phyloP scores from a whole-genome alignment of 1,140 invertebrate genomes.

The Bombus confusus region DNA sequence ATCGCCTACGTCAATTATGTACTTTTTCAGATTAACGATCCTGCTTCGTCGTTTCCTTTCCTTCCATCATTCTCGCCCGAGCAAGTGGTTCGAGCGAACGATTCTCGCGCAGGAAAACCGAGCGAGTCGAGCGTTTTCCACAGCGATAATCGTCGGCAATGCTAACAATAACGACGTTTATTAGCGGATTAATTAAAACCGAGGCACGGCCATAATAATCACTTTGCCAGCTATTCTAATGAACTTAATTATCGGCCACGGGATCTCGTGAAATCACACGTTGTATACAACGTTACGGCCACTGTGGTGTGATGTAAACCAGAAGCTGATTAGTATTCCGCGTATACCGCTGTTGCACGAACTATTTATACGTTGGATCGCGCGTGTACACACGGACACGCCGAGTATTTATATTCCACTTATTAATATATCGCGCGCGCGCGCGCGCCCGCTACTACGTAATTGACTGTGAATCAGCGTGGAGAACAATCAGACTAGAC shows the following conservation, averaged over 20 bases:
- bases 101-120: not conserved
- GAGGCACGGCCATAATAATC: conserved; percentile 57
- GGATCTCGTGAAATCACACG: conserved; percentile 60
- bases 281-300: conserved; percentile 45
- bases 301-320: conserved; percentile 57
- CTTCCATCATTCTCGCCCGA: too few species aligned
- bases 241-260: conserved; percentile 61
- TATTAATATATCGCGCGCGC: conserved; percentile 31
- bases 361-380: conserved; percentile 32
- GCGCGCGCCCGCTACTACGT: not conserved
- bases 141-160: conserved; percentile 30
- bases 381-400: conserved; percentile 2
- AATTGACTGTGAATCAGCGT: conserved; percentile 39
- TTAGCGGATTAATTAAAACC: conserved; percentile 62
- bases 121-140: conserved; percentile 17
- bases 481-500: conserved; percentile 20
- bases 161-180: conserved; percentile 33
- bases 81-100: not conserved
- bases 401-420: conserved; percentile 42
- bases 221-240: conserved; percentile 55
- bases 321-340: conserved; percentile 62
- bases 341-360: not conserved
- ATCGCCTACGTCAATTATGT: not conserved
- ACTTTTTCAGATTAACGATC: not conserved
- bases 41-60: not conserved